These are phyloP conservation scores for Oscheius myriophilus DNA, from an alignment of 2,888 invertebrate genomes.

Conservation along the genomic window DNA sequence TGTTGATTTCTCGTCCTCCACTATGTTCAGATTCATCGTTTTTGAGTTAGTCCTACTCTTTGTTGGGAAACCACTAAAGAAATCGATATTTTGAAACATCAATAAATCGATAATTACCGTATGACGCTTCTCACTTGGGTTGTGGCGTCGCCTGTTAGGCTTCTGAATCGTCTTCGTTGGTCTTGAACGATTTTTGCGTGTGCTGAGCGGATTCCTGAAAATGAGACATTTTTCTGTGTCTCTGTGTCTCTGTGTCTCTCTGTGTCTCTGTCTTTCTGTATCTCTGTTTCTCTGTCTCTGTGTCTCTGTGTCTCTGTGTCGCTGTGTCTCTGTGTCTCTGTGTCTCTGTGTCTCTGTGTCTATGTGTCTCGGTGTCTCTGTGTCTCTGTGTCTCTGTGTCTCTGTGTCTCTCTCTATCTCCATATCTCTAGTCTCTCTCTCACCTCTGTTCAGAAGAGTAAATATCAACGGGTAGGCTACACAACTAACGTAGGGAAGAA, in stretches of 20 bases:
- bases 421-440: too few relatives aligned
- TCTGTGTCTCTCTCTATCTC: not conserved
- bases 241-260: not conserved
- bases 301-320: too few relatives aligned
- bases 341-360: not conserved
- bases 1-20: conserved; percentile 7
- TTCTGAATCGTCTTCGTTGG: conserved; percentile 48
- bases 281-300: not conserved
- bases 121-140: conserved; percentile 46
- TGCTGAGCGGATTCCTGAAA: conserved; percentile 49
- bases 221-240: not conserved
- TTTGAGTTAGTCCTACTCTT: conserved; percentile 17
- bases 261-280: not conserved
- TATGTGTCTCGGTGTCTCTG: too few relatives aligned
- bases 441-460: conserved; percentile 58
- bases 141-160: conserved; percentile 57
- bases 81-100: not conserved
- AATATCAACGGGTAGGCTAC: conserved; percentile 69
- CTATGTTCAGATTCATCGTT: not conserved
- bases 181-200: conserved; percentile 56
- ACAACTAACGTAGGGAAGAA: conserved; percentile 69
- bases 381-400: not conserved
- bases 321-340: not conserved
- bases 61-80: conserved; percentile 18
- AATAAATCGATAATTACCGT: conserved; percentile 23